phyloP scores from a whole-genome alignment of 1,140 invertebrate genomes.

The Sitophilus oryzae region DNA sequence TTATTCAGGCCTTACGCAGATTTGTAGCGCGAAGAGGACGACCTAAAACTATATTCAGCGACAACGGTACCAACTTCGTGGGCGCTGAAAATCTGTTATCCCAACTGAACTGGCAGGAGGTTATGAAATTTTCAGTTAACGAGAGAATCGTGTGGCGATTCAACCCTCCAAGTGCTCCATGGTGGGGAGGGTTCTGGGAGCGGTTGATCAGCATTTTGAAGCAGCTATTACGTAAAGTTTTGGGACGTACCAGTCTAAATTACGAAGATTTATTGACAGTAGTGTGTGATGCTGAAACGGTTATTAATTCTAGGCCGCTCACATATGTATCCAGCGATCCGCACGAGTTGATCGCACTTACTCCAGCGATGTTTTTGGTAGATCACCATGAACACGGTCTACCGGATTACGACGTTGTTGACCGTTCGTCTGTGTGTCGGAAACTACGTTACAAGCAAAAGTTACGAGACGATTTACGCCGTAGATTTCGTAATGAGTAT shows the following conservation, averaged over 20 bases:
- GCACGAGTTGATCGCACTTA: slow-evolving; percentile 16
- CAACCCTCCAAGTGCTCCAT: slow-evolving; percentile 37
- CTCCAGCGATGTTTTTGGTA: slow-evolving; percentile 22
- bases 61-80: slow-evolving; percentile 44
- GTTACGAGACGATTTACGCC: slow-evolving; percentile 13
- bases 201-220: slow-evolving; percentile 43
- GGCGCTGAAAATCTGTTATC: slow-evolving; percentile 32
- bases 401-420: slow-evolving; percentile 11
- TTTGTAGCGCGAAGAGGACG: too few species aligned
- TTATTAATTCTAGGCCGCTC: slow-evolving; percentile 40
- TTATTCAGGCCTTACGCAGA: too few species aligned
- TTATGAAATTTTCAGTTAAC: neutral
- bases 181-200: slow-evolving; percentile 45
- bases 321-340: slow-evolving; percentile 38
- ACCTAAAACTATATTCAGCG: slow-evolving; percentile 38
- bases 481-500: slow-evolving; percentile 15
- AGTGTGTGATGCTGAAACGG: slow-evolving; percentile 35
- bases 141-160: slow-evolving; percentile 21
- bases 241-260: slow-evolving; percentile 32
- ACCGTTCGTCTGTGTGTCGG: slow-evolving; percentile 13
- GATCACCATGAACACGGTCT: slow-evolving; percentile 10
- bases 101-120: slow-evolving; percentile 28
- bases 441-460: slow-evolving; percentile 13
- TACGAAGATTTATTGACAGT: slow-evolving; percentile 39
- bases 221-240: slow-evolving; percentile 29